These are phyloP conservation scores for Oasisia sp. DNA, from an alignment of 2,888 invertebrate genomes.

Conservation along the genomic window DNA sequence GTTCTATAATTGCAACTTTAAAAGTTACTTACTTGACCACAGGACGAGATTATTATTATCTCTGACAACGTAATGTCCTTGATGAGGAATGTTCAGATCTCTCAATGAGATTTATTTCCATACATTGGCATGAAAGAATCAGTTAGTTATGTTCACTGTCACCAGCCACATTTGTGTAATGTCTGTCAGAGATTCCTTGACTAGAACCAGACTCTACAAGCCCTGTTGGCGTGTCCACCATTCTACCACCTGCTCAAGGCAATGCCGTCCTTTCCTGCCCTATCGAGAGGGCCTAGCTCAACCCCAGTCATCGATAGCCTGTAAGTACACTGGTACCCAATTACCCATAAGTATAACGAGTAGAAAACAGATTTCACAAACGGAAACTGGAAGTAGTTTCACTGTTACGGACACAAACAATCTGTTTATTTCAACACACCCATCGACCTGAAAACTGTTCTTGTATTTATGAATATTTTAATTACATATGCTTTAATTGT, in stretches of 20 bases:
- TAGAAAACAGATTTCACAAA: too few species aligned
- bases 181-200: constrained; percentile 35
- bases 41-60: too few species aligned
- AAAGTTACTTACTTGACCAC: too few species aligned
- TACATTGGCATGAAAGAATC: too few species aligned
- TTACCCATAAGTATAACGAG: background rate
- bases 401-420: too few species aligned
- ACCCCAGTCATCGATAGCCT: constrained; percentile 91
- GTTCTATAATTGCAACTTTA: too few species aligned
- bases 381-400: too few species aligned
- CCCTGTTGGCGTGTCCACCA: constrained; percentile 92
- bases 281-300: constrained; percentile 57
- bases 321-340: constrained; percentile 75
- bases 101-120: too few species aligned
- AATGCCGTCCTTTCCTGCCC: constrained; percentile 74
- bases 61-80: background rate
- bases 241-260: constrained; percentile 90
- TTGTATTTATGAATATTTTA: too few species aligned
- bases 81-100: background rate
- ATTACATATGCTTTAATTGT: too few species aligned
- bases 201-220: constrained; percentile 80
- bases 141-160: background rate
- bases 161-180: background rate
- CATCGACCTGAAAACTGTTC: too few species aligned
- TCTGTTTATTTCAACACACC: too few species aligned